phyloP scores from a whole-genome alignment of 2,113 vertebrate species.

The Cygnus buccinator region DNA sequence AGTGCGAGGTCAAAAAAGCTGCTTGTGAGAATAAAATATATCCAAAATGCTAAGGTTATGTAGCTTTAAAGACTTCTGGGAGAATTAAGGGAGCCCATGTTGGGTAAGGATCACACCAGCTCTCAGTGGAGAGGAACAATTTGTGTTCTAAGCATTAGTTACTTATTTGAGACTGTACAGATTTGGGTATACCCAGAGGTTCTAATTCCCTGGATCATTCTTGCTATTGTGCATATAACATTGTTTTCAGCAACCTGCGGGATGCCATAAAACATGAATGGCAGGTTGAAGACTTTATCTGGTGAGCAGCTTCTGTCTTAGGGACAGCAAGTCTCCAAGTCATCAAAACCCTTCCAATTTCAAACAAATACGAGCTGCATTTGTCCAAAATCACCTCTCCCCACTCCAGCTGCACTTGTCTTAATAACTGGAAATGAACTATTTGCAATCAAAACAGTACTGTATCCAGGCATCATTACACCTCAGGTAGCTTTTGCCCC shows the following conservation, averaged over 20 bases:
- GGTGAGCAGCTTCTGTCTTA: not conserved
- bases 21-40: not conserved
- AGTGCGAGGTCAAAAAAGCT: constrained; percentile 22
- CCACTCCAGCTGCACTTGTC: not conserved
- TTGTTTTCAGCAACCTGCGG: not conserved
- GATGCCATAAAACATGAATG: not conserved
- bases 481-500: not conserved
- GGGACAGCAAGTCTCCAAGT: not conserved
- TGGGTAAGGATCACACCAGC: not conserved
- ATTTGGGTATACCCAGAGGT: not conserved
- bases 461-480: not conserved
- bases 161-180: not conserved
- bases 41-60: not conserved
- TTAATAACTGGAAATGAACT: not conserved
- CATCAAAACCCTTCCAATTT: not conserved
- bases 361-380: not conserved
- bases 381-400: not conserved
- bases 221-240: not conserved
- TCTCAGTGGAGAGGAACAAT: not conserved
- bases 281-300: not conserved
- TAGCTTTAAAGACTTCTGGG: constrained; percentile 4
- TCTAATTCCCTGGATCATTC: not conserved
- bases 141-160: not conserved
- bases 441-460: not conserved
- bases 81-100: not conserved